Percentiles rank a stretch among this genome's conserved stretches.
phyloP scores from a whole-genome alignment of 2,113 vertebrate genomes.

The Motacilla alba region DNA sequence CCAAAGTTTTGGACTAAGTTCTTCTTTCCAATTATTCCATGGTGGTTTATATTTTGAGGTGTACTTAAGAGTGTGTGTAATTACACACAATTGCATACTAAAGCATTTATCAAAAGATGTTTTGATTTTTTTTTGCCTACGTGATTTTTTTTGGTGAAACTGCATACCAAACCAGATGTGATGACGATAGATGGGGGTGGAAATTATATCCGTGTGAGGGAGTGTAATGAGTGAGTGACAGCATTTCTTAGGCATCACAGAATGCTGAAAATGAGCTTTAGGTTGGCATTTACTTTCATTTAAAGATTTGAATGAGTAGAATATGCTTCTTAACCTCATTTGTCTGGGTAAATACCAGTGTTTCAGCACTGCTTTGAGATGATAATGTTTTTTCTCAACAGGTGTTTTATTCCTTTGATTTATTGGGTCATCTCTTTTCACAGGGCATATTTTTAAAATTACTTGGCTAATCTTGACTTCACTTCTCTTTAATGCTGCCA shows the following conservation, averaged over 20 bases:
- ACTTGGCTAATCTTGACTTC: not conserved
- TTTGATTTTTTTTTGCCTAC: not conserved
- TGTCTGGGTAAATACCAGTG: not conserved
- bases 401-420: not conserved
- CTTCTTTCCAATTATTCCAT: not conserved
- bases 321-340: not conserved
- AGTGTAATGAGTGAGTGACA: constrained; percentile 50
- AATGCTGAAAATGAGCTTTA: constrained; percentile 25
- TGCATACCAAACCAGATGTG: constrained; percentile 48
- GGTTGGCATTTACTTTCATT: constrained; percentile 21
- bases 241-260: not conserved
- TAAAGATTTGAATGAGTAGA: constrained; percentile 1
- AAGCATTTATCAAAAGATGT: not conserved
- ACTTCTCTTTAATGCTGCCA: not conserved
- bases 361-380: not conserved
- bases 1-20: not conserved
- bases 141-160: not conserved
- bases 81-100: not conserved
- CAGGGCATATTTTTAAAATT: not conserved
- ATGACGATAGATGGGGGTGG: constrained; percentile 55
- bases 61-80: not conserved
- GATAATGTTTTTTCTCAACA: not conserved
- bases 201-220: constrained; percentile 60
- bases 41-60: not conserved
- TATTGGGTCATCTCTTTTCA: not conserved